These are phyloP conservation scores for Plemyria rubiginata DNA, from an alignment of 2,888 invertebrate species.

Conservation along the genomic window DNA sequence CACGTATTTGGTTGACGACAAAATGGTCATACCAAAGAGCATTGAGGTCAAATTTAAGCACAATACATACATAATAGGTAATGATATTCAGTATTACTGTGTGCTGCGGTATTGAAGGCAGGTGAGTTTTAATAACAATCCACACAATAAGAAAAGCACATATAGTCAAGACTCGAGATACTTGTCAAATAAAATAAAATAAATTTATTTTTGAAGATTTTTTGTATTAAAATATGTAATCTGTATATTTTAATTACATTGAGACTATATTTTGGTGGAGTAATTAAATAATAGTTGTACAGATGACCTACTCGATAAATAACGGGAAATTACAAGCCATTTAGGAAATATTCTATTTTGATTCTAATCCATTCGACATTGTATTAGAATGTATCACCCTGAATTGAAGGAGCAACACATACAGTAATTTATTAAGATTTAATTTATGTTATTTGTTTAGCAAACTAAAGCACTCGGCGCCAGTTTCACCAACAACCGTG, in stretches of 20 bases:
- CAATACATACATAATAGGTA: neutral
- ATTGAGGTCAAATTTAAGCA: neutral
- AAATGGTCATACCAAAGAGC: conserved; percentile 1
- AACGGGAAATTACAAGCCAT: conserved; percentile 11
- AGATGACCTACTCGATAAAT: conserved; percentile 22
- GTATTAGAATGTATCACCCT: conserved; percentile 8
- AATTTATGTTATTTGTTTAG: no score
- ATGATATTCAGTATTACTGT: neutral
- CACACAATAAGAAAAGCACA: no score
- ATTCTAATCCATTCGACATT: conserved; percentile 18
- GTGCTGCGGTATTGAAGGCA: neutral
- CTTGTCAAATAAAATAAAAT: no score
- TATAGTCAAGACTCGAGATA: no score
- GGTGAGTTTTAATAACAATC: no score
- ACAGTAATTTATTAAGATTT: no score
- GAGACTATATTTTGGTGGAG: neutral
- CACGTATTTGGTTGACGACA: conserved; percentile 12
- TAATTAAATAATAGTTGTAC: neutral
- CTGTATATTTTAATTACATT: neutral
- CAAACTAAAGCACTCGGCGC: no score
- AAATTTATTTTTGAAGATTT: no score
- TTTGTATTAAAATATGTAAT: no score
- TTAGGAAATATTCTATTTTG: neutral
- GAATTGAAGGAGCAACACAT: neutral
- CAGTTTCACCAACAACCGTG: no score